A percentile compares a stretch with the other conserved stretches of the same genome.
Evolutionary conservation across 1,140 invertebrate species (phyloP).

Genomic region (Danaus melanippus): DNA sequence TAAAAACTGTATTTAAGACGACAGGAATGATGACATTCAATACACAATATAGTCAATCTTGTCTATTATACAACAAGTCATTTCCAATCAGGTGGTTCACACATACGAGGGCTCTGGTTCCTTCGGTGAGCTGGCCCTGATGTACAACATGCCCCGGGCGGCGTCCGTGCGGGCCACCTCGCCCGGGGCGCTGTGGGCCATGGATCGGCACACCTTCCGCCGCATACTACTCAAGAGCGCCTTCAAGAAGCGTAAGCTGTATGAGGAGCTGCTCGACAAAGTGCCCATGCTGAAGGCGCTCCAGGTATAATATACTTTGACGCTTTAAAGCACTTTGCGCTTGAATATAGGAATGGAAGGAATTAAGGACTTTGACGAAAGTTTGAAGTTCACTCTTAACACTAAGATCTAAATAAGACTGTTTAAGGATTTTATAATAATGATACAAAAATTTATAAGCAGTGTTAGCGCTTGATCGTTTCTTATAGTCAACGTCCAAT

Average conservation of each 20-base stretch:
- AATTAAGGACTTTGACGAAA: too few species aligned
- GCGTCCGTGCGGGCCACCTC: constrained; percentile 89
- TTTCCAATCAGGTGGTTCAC: constrained; percentile 79
- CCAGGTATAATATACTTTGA: constrained; percentile 73
- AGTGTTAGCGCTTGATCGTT: too few species aligned
- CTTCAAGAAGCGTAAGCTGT: constrained; percentile 97
- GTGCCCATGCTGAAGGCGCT: constrained; percentile 95
- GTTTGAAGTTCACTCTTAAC: too few species aligned
- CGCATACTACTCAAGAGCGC: constrained; percentile 96
- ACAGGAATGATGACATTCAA: too few species aligned
- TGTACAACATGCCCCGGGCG: constrained; percentile 98
- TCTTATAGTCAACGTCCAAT: too few species aligned
- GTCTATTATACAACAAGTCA: background rate
- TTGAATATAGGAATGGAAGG: background rate
- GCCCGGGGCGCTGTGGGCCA: constrained; percentile 93
- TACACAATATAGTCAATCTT: too few species aligned
- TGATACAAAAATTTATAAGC: too few species aligned
- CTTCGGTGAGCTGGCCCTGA: constrained; percentile 96
- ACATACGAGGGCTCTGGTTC: constrained; percentile 92
- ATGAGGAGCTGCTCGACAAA: constrained; percentile 92
- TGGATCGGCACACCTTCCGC: constrained; percentile 96
- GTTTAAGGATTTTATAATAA: too few species aligned
- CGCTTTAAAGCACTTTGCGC: constrained; percentile 10
- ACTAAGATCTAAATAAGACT: too few species aligned
- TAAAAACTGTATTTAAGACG: too few species aligned